Base-by-base conservation (phyloP, 2,797 vertebrate species). In the Cheracebus regulus region DNA sequence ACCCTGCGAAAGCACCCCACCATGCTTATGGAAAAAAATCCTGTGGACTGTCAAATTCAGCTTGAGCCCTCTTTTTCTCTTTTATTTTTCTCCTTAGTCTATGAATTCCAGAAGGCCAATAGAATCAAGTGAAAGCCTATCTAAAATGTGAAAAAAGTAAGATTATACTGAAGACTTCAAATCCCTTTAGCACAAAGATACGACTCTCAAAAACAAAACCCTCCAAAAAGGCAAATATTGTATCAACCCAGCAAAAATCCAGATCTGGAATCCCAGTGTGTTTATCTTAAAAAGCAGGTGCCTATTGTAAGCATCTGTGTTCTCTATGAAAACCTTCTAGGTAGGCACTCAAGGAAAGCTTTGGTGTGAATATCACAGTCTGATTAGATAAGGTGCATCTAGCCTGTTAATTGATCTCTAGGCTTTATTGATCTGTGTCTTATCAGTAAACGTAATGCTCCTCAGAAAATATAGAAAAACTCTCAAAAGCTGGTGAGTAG, bases 381-480 rank as follows among this genome's bases (percentile, higher is more conserved):
- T 96, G 94, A 84, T 79, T 80, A 97, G 96, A 87, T 91, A 92
- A 96, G 88, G 78, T 39, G 30, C 95, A 41, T 24, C 76, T 93
- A 96, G 72, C 72, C 85, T 81, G 41, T 85, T 98, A 97, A 98
- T 97, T 97, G 95, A 82, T 95, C 97, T 96, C 93, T 70, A 79
- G 81, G 90, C 20, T 24, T 95, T 97, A 50, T 58, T 97, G 86
- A 17, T 92, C 84, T 94, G 11, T 81, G 89, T 92, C 93, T 94
- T 88, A 95, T 96, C 96, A 76, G 89, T 95, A 94, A 96, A 92
- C 46, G 91, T 17, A 1, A 93, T 97, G 22, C 93, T 87, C n/a
- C 73, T 97, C 84, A 90, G 75, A 91, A 93, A 96, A 93, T 26
- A 24, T n/a, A 41, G 70, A 79, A 83, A 19, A 96, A 61, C 78